Evolutionary conservation across 1,140 invertebrate species (phyloP), one percentile per base, ranked within the genome.

Genomic region (Proales similis): DNA sequence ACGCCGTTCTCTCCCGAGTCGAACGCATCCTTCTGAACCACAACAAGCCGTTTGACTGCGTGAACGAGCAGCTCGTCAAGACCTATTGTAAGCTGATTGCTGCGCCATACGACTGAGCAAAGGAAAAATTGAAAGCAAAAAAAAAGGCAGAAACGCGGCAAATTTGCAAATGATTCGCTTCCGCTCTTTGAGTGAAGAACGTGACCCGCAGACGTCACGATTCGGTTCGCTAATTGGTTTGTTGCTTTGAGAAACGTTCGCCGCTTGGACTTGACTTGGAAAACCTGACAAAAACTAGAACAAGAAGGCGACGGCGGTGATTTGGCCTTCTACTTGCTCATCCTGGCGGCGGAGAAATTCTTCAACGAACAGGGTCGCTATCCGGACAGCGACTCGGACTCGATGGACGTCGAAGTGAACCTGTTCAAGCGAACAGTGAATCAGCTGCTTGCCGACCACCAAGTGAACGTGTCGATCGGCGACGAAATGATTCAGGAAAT

Each of bases 401-500:
- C 90, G 70, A 84, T 90, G 19, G 90, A 95, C 77, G 82, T 85
- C 46, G 90, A 95, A 72, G 88, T 91, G 68, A 80, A 84, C 1
- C 85, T 86, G 69, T 73, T 94, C 0, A 93, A 91, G 79, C 83
- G 83, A 71, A 66, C 65, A 70, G 80, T 88, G 20, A 81, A 80
- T 48, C 88, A 88, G 77, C 73, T 94, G 27, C 75, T 93, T 0
- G 82, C 80, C 63, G 90, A 95, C 77, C 87, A 88, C 83, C 86
- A 87, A 9, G 84, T 78, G 24, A 66, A 66, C 19, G 81, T 81
- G 43, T 79, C 82, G 20, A 82, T 84, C 32, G 92, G 87, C 73
- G 92, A 96, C 77, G 91, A 96, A 74, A 88, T 86, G 69, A 82
- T 95, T 14, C 90, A 95, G 77, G 92, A 96, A 78, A 86, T 95